A percentile compares a stretch with the other conserved stretches of the same genome.
Evolutionary conservation across 2,113 vertebrate species (phyloP).

Genomic region (Beaufortia kweichowensis): DNA sequence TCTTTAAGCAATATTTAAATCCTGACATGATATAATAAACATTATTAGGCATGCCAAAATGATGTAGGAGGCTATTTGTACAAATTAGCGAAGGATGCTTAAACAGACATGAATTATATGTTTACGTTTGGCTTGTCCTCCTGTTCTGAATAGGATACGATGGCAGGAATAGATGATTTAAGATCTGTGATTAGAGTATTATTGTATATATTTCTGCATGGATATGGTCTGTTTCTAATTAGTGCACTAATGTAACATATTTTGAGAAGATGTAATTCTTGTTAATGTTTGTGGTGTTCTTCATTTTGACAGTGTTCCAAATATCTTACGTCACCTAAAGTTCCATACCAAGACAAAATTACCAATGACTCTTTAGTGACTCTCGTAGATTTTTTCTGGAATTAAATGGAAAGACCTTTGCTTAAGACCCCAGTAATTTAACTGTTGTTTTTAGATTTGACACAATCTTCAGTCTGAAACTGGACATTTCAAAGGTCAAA

Average conservation of each 20-base stretch:
- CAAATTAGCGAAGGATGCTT: conserved; percentile 36
- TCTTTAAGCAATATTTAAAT: conserved; percentile 5
- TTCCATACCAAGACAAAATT: no score
- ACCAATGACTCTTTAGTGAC: no score
- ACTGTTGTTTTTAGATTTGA: no score
- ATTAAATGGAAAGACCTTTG: no score
- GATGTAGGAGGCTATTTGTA: conserved; percentile 27
- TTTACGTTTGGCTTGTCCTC: conserved; percentile 17
- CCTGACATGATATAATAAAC: conserved; percentile 49
- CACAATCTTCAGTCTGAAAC: no score
- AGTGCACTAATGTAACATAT: not conserved
- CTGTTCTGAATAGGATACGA: not conserved
- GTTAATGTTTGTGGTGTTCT: not conserved
- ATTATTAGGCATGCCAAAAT: conserved; percentile 35
- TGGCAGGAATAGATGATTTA: not conserved
- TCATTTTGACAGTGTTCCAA: no score
- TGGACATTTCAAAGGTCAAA: no score
- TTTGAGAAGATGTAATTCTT: not conserved
- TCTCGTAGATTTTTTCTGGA: no score
- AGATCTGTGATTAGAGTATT: not conserved
- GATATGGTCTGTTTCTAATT: not conserved
- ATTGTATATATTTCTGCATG: conserved; percentile 3
- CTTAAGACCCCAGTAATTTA: no score
- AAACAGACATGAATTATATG: conserved; percentile 47
- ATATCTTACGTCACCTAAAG: no score